Base-by-base conservation (phyloP, 2,888 invertebrate species). In the Coenonympha arcania region DNA sequence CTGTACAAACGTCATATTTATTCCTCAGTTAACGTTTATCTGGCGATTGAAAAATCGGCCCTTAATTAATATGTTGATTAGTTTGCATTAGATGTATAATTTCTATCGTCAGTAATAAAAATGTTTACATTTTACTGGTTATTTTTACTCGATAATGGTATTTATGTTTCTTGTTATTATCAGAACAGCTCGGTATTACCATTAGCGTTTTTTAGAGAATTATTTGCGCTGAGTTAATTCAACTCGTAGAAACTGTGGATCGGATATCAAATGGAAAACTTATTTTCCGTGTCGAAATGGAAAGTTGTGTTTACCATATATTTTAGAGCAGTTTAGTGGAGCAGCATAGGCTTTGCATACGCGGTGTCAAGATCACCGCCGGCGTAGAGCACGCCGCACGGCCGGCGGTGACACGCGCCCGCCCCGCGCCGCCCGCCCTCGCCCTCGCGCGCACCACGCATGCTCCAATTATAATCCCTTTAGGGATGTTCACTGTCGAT, bases 391-490 rank as follows among this genome's bases (percentile, higher is more conserved):
- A 34, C 46, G 43, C 24, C 24, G 18, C 34, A 44, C 52, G 49
- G 49, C 45, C 75, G 73, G 73, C 75, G 71, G 70, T 68, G 68
- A 62, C 65, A 58, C 60, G 58, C 57, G 53, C 54, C 63, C 60
- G 51, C 53, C 52, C 54, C 65, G 54, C 68, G 64, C 68, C 58
- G 59, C 54, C 46, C 60, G 65, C 67, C 72, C 76, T 73, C 75
- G 69, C 78, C 71, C 79, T 73, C 76, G 71, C 76, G 76, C 79
- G 76, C 69, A 83, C 80, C 80, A 85, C 85, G 85, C 85, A 86
- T 86, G 85, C 85, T 85, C 86, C 86, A 85, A 83, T 85, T 83
- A 82, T 85, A 85, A 86, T 85, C 85, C 79, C 77, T 76, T 77
- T 84, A 85, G 85, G 76, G 84, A 84, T 84, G 84, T 78, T 72